These are phyloP conservation scores for Monochamus alternatus DNA, from an alignment of 2,888 invertebrate genomes.

Conservation along the genomic window DNA sequence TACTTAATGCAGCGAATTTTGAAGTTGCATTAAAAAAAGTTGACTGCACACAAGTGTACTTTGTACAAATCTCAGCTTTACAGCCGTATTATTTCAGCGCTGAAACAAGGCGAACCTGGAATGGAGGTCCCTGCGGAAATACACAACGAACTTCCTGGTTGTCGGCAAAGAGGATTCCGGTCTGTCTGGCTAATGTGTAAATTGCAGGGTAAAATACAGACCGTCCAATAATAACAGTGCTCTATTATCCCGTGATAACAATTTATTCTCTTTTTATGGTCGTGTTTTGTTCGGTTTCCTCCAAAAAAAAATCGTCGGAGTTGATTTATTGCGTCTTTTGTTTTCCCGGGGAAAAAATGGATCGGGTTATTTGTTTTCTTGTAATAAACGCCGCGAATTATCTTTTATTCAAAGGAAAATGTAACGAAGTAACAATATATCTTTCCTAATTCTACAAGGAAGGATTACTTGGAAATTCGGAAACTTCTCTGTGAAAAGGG, in stretches of 20 bases:
- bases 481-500: background rate
- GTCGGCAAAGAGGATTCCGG: constrained; percentile 36
- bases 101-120: constrained; percentile 12
- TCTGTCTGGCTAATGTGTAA: constrained; percentile 34
- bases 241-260: constrained; percentile 31
- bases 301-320: background rate
- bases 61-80: no score
- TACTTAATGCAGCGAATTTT: no score
- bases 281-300: constrained; percentile 19
- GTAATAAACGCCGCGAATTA: background rate
- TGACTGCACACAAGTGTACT: no score
- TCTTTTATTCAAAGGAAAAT: background rate
- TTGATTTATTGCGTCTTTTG: constrained; percentile 2
- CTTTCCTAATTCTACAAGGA: background rate
- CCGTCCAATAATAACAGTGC: constrained; percentile 31
- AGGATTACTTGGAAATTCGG: background rate
- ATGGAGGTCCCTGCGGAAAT: constrained; percentile 34
- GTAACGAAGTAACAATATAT: background rate
- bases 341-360: background rate
- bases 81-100: constrained; percentile 8
- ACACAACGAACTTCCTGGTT: constrained; percentile 35
- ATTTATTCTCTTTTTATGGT: constrained; percentile 29
- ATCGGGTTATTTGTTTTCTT: background rate
- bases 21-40: no score
- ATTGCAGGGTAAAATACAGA: constrained; percentile 34